Evolutionary conservation across 2,797 vertebrate genomes (phyloP).

Genomic region (Bovichtus variegatus): DNA sequence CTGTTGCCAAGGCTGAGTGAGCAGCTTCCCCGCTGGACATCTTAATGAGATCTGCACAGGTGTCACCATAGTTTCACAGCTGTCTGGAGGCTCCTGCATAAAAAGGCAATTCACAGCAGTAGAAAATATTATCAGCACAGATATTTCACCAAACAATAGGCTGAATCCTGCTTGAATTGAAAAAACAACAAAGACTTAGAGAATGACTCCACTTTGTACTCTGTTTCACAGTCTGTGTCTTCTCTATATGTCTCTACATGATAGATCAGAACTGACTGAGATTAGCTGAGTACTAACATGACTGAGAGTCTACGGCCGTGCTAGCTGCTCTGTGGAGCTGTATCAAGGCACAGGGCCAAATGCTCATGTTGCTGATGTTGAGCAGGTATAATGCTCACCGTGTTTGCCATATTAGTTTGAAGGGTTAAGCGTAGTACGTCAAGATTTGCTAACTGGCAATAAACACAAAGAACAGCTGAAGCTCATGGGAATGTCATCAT

Average conservation of each 20-base stretch:
- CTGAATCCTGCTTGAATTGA: slow-evolving; percentile 26
- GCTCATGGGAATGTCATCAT: background rate
- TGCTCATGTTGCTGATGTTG: background rate
- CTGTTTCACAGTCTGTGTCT: background rate
- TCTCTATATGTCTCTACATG: background rate
- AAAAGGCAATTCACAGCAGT: slow-evolving; percentile 46
- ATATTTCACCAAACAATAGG: slow-evolving; percentile 29
- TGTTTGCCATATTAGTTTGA: background rate
- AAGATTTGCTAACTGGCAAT: background rate
- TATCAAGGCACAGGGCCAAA: background rate
- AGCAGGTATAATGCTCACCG: background rate
- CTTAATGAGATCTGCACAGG: slow-evolving; percentile 76
- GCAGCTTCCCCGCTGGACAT: slow-evolving; percentile 66
- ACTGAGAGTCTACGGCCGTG: background rate
- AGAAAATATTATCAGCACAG: slow-evolving; percentile 36
- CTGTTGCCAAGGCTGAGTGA: slow-evolving; percentile 73
- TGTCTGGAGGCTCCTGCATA: slow-evolving; percentile 61
- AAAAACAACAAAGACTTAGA: background rate
- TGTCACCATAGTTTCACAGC: slow-evolving; percentile 80
- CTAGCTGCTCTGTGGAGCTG: background rate
- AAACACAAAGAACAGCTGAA: background rate
- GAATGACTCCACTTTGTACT: background rate
- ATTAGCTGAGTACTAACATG: background rate
- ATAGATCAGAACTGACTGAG: background rate
- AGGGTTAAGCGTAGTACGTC: background rate